Base-by-base conservation (phyloP, 2,797 vertebrate genomes). In the Thaleichthys pacificus region DNA sequence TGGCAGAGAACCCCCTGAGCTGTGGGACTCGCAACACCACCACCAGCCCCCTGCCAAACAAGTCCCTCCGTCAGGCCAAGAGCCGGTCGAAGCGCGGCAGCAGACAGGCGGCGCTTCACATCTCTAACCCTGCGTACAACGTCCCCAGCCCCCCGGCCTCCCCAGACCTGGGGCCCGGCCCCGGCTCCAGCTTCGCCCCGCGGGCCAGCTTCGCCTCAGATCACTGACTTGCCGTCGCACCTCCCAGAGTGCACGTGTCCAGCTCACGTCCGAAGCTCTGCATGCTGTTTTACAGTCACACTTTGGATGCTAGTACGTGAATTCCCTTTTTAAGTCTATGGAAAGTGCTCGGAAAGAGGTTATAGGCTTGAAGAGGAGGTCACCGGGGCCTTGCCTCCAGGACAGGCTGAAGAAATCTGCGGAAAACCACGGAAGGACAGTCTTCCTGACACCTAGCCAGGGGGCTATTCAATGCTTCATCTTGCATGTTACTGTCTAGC, bases 31-130 rank as follows among this genome's bases (percentile, higher is more conserved):
- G 61, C 17, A 73, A 72, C 0, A 1, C 17, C 0, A 30, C 63
- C 69, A 70, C 79, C 60, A 66, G 77, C 79, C 80, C 89, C 61
- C 38, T 24, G 22, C 65, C 78, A 4, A 81, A 69, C 61, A 84
- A 85, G 60, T 83, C 38, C 1, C 76, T 24, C 75, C 85, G n/a
- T 38, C 78, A 61, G 56, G 5, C 68, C 71, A 85, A 84, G 79
- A 70, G 73, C n/a, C 61, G 72, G 22, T 62, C 82, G 0, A 86
- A 87, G 71, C 86, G 82, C 68, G 80, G 71, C 61, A 72, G 71
- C 38, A 88, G 87, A 77, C 74, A 19, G 47, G 81, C 58, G 0
- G 68, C 76, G 70, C 62, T 77, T 57, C 83, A 86, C 30, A 76
- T 77, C 21, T 68, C 78, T 38, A 84, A 87, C 32, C 75, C 82